Evolutionary conservation across 2,113 vertebrate species (phyloP), one percentile per base, ranked within the genome.

Genomic region (Fukomys damarensis): DNA sequence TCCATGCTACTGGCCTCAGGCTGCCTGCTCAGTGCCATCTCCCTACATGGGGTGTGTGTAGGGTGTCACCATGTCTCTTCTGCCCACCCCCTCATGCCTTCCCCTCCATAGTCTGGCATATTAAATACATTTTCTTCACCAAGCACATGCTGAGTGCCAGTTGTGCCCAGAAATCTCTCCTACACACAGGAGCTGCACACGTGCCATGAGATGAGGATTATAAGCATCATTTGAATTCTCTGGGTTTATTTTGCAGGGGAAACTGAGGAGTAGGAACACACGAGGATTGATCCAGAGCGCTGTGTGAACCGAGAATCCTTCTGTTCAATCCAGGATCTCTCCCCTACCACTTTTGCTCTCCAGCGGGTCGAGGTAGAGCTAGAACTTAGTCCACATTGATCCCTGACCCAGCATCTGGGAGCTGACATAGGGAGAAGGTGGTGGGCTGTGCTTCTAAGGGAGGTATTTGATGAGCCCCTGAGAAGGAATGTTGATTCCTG

Each of bases 401-500:
- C 49, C 52, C n/a, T 1, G 35, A 30, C 41, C 13, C 61, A 19
- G 22, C 9, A 4, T 35, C 77, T 5, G 0, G 14, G 43, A 38
- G n/a, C 1, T 70, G 1, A 0, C 0, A 3, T 5, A 30, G 79
- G 5, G 58, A 22, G 4, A 14, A 4, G 49, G 24, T 4, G 46
- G 17, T 17, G 14, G 30, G 35, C 35, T 56, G 30, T 81, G 72
- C 85, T 46, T 83, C n/a, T 32, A 22, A 63, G 56, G 43, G 28
- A 76, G 76, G 32, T 76, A 13, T 94, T 26, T 61, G 93, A 74
- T 93, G 91, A 86, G 59, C 77, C 90, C 49, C 4, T 14, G 46
- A 59, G 89, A 96, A 93, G 85, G 65, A 95, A 94, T 89, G 87
- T 83, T 94, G 96, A 96, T 96, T 95, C 86, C 86, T 72, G 35